phyloP scores from a whole-genome alignment of 2,888 invertebrate genomes.

The Nasonovia ribisnigri region DNA sequence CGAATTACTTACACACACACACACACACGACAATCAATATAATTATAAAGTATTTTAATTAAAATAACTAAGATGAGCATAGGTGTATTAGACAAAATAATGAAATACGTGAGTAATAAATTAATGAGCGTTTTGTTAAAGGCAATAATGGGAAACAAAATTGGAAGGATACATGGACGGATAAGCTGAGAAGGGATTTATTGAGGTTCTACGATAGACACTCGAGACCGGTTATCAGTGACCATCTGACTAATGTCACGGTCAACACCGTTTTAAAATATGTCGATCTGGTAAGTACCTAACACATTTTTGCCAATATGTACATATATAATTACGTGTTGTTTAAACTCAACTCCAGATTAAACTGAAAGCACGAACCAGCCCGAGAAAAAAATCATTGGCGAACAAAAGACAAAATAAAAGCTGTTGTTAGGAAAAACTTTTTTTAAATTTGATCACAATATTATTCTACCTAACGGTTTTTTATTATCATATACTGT shows the following conservation, averaged over 20 bases:
- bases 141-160: conserved; percentile 69
- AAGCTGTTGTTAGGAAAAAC: not conserved
- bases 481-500: not conserved
- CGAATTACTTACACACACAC: not conserved
- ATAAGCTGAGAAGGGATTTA: conserved; percentile 74
- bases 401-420: not conserved
- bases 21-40: not conserved
- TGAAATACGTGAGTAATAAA: not conserved
- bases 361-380: not conserved
- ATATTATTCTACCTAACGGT: not conserved
- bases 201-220: conserved; percentile 75
- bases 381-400: not conserved
- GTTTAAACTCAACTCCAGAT: not conserved
- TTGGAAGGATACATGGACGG: conserved; percentile 75
- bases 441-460: not conserved
- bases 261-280: conserved; percentile 76
- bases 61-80: not conserved
- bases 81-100: not conserved
- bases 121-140: not conserved
- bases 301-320: not conserved
- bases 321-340: not conserved
- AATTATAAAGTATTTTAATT: not conserved
- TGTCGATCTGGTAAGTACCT: conserved; percentile 73
- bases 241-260: conserved; percentile 72
- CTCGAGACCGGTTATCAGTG: conserved; percentile 73